Evolutionary conservation across 1,140 invertebrate genomes (phyloP).

Genomic region (Drosophila busckii): DNA sequence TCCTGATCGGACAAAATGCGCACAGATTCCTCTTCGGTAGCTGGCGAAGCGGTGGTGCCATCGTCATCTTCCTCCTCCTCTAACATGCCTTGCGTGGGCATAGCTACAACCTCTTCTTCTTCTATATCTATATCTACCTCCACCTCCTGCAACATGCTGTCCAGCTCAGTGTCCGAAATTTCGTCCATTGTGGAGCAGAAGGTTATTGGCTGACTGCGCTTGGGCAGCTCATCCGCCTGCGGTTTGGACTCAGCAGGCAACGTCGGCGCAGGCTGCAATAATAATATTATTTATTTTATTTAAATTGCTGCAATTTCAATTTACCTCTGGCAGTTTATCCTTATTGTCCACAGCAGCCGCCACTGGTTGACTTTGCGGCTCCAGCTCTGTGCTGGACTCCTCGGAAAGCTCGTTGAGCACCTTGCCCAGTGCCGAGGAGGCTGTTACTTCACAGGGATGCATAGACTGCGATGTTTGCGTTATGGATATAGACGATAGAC

Average conservation of each 20-base stretch:
- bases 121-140: slow-evolving; percentile 53
- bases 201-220: slow-evolving; percentile 57
- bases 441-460: slow-evolving; percentile 50
- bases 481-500: slow-evolving; percentile 69
- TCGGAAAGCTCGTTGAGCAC: slow-evolving; percentile 60
- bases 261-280: slow-evolving; percentile 2
- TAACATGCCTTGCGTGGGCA: slow-evolving; percentile 10
- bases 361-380: slow-evolving; percentile 43
- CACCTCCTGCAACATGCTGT: slow-evolving; percentile 77
- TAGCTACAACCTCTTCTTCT: slow-evolving; percentile 22
- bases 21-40: slow-evolving; percentile 60
- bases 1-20: slow-evolving; percentile 58
- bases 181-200: slow-evolving; percentile 79
- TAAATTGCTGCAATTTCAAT: slow-evolving; percentile 4
- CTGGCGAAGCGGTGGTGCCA: slow-evolving; percentile 22
- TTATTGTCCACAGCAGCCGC: not conserved
- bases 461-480: slow-evolving; percentile 58
- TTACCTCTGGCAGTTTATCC: slow-evolving; percentile 4
- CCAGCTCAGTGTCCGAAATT: slow-evolving; percentile 76
- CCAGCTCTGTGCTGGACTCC: slow-evolving; percentile 40
- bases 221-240: slow-evolving; percentile 5
- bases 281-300: not conserved
- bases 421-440: slow-evolving; percentile 56
- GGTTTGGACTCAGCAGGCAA: not conserved
- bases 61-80: slow-evolving; percentile 5